Base-by-base conservation (phyloP, 2,797 vertebrate species). In the Macropodus opercularis region DNA sequence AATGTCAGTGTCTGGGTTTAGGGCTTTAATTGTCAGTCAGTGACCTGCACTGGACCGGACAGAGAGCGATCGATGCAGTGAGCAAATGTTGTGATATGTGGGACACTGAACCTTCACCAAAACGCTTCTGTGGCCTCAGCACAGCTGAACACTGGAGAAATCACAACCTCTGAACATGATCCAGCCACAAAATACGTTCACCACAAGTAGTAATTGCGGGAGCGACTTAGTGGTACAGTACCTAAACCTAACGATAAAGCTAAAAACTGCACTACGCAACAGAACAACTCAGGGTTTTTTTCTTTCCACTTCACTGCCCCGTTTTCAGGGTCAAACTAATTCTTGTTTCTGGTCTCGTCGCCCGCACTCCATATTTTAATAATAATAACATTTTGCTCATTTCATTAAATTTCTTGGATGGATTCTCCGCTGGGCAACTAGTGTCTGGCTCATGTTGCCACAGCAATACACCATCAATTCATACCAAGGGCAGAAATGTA, bases 351-450 rank as follows among this genome's bases (percentile, higher is more conserved):
- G 62, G 24, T 21, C 46, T 27, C 3, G 11, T 48, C 43, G 27
- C 32, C 26, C 39, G 19, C 27, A 11, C 36, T 32, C 35, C 31
- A 15, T 49, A 27, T 38, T 48, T 48, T 53, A 60, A 46, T 40
- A 15, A 57, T 38, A 31, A 11, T 11, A 17, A 15, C 32, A 47
- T 27, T 10, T 19, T 2, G 18, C 44, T 58, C 24, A 29, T 70
- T 76, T 62, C 47, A 62, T 64, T 53, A 35, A 1, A 54, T 58
- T 36, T 66, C 39, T 68, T 53, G 57, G 63, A 50, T 55, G 6
- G 14, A 49, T 35, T 59, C 32, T 77, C 63, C 4, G 32, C 56
- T 0, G 26, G 74, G 80, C 66, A 69, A 74, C 72, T 60, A 54
- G 67, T 69, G 69, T 60, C 49, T 39, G 65, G 57, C 65, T 46